phyloP scores from a whole-genome alignment of 2,797 vertebrate species.

The Hypotaenidia okinawae region DNA sequence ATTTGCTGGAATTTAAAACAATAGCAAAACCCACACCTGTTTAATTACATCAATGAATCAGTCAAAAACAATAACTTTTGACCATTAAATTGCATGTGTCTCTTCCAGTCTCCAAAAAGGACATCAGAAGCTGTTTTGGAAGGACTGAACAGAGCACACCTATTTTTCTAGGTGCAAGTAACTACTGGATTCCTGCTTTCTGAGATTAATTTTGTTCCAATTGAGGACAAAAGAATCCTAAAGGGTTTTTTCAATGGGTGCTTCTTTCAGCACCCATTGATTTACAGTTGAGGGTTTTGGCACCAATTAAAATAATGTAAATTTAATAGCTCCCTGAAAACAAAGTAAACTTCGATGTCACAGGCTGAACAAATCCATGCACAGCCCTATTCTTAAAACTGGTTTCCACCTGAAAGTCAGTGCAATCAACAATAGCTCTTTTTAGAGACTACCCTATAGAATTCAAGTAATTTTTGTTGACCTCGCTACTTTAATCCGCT shows the following conservation, averaged over 20 bases:
- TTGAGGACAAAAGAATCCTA: not conserved
- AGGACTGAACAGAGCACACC: not conserved
- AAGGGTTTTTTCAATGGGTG: not conserved
- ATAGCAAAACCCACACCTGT: not conserved
- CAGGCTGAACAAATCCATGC: not conserved
- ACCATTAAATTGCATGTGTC: not conserved
- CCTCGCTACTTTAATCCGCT: not conserved
- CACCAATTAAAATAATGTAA: not conserved
- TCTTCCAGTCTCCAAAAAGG: not conserved
- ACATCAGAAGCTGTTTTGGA: not conserved
- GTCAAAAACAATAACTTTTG: not conserved
- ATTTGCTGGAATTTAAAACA: not conserved
- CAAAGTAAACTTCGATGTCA: not conserved
- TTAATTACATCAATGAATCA: not conserved
- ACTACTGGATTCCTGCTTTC: not conserved
- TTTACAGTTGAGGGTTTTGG: not conserved
- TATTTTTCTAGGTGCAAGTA: not conserved
- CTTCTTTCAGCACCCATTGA: not conserved
- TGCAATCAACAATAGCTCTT: not conserved
- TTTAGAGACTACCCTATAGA: not conserved
- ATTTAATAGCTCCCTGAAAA: not conserved
- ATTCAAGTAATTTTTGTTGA: not conserved
- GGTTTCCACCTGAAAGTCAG: not conserved
- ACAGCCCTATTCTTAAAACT: not conserved
- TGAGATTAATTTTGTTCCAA: not conserved